A percentile compares a stretch with the other conserved stretches of the same genome.
Conservation (phyloP, 2,113 vertebrate species). For the Cygnus buccinator region DNA sequence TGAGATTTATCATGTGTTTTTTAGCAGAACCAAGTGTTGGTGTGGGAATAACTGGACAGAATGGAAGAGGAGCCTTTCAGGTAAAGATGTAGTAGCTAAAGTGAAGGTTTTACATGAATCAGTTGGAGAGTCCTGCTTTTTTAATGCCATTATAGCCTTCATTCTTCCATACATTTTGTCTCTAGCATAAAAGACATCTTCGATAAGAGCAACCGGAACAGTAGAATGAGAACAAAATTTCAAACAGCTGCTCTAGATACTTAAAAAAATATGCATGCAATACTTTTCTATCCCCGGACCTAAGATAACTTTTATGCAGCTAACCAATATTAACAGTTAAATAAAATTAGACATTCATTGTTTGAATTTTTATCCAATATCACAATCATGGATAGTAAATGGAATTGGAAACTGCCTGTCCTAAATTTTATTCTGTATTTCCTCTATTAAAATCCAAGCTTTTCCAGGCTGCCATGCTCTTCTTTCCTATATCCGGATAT, state of each 20-base stretch:
- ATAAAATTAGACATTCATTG: background rate
- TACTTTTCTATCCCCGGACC: background rate
- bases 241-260: background rate
- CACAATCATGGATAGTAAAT: background rate
- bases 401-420: background rate
- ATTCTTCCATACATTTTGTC: background rate
- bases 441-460: background rate
- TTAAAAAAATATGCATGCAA: background rate
- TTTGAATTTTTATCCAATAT: background rate
- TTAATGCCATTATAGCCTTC: background rate
- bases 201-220: background rate
- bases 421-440: background rate
- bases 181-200: background rate
- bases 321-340: background rate
- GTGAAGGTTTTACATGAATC: background rate
- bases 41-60: background rate
- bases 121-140: background rate
- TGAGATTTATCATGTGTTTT: constrained; percentile 13
- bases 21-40: background rate
- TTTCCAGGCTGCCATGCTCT: background rate
- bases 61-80: background rate
- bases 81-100: background rate
- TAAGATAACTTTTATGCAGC: background rate
- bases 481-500: background rate
- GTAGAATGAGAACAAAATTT: background rate